A percentile compares a stretch with the other conserved stretches of the same genome.
These are phyloP conservation scores for Thalassoma bifasciatum DNA, from an alignment of 2,113 vertebrate genomes.

Conservation along the genomic window DNA sequence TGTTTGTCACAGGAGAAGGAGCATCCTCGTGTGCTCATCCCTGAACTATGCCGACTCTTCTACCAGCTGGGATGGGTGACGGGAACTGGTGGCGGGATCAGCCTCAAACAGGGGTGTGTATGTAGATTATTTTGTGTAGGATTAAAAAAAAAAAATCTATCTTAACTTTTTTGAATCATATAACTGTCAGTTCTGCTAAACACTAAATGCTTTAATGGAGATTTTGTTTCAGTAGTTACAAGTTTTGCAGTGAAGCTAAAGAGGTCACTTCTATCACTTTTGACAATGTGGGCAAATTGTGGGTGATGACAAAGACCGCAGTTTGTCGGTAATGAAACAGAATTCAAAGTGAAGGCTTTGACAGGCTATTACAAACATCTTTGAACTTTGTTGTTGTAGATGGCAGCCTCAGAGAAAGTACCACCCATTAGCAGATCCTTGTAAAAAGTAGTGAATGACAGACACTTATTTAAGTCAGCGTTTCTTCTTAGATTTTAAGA, in stretches of 20 bases:
- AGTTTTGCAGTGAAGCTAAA: constrained; percentile 2
- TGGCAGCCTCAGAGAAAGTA: constrained; percentile 32
- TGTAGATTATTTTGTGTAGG: background rate
- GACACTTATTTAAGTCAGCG: constrained; percentile 53
- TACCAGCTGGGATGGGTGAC: constrained; percentile 97
- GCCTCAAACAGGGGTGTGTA: constrained; percentile 90
- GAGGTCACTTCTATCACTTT: constrained; percentile 20
- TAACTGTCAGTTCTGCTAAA: background rate
- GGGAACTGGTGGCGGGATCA: constrained; percentile 95
- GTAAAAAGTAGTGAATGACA: constrained; percentile 21
- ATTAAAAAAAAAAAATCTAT: constrained; percentile 1
- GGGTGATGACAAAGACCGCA: constrained; percentile 14
- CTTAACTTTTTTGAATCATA: background rate
- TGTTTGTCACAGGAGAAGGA: constrained; percentile 84
- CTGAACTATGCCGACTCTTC: constrained; percentile 93
- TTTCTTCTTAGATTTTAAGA: constrained; percentile 34
- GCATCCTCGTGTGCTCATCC: constrained; percentile 92
- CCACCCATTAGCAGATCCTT: constrained; percentile 33
- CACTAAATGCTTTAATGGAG: background rate
- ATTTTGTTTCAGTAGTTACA: background rate
- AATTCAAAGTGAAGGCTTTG: constrained; percentile 48
- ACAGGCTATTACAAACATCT: constrained; percentile 52
- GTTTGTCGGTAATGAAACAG: constrained; percentile 14
- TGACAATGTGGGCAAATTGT: constrained; percentile 12
- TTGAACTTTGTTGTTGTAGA: constrained; percentile 47